Percentiles rank a stretch among this genome's conserved stretches.
Evolutionary conservation across 1,140 invertebrate species (phyloP).

Genomic region (Melanaphis sacchari): DNA sequence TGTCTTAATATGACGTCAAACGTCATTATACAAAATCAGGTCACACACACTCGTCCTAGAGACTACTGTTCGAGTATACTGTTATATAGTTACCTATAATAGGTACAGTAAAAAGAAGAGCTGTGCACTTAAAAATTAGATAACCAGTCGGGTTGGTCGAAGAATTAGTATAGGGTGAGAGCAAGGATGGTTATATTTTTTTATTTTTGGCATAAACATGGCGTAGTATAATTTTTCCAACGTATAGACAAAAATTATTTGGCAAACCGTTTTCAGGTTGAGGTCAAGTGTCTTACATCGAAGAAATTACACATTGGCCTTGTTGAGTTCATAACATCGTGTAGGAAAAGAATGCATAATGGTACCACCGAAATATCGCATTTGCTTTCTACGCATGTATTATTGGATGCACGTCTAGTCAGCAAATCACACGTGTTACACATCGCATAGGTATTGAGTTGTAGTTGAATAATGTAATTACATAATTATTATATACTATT

Average conservation of each 20-base stretch:
- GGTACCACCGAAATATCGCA: neutral
- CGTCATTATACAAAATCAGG: neutral
- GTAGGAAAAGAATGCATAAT: neutral
- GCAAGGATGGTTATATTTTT: neutral
- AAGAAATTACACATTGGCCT: conserved; percentile 6
- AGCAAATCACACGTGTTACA: neutral
- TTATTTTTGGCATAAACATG: conserved; percentile 26
- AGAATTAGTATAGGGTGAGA: too few species aligned
- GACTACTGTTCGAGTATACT: neutral
- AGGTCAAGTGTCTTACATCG: conserved; percentile 10
- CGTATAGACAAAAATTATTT: conserved; percentile 25
- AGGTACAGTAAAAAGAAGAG: neutral
- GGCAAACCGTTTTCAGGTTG: conserved; percentile 44
- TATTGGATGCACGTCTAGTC: neutral
- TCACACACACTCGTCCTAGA: too few species aligned
- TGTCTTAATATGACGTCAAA: neutral
- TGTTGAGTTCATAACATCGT: neutral
- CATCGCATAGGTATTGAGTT: neutral
- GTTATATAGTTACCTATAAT: neutral
- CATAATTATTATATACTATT: neutral
- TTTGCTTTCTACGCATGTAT: neutral
- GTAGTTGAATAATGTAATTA: neutral
- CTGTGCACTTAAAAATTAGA: neutral
- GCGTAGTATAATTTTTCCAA: neutral
- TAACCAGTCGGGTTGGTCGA: too few species aligned